Conservation (phyloP, 2,797 vertebrate genomes). For the Mormyrops boulengeri region DNA sequence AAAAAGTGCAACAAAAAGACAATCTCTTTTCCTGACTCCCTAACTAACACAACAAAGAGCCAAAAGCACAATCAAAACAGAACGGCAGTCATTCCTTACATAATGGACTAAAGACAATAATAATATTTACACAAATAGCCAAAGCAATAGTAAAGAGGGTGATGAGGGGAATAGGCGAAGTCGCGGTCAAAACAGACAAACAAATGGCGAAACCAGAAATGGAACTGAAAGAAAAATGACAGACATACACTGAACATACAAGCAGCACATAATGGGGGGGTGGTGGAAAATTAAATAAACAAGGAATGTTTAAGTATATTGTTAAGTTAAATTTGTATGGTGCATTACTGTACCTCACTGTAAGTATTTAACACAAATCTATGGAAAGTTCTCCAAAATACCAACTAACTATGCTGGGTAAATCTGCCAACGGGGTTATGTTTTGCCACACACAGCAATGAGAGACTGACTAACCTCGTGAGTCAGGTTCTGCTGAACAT, state of each 20-base stretch:
- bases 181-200: neutral
- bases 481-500: constrained; percentile 64
- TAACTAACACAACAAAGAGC: neutral
- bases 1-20: neutral
- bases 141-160: neutral
- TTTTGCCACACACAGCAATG: neutral
- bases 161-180: neutral
- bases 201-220: neutral
- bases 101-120: neutral
- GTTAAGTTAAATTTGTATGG: neutral
- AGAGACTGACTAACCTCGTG: constrained; percentile 56
- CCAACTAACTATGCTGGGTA: neutral
- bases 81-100: neutral
- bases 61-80: neutral
- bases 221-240: neutral
- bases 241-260: neutral
- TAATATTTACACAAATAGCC: neutral
- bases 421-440: neutral
- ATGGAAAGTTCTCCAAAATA: neutral
- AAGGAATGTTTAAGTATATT: neutral
- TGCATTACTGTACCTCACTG: neutral
- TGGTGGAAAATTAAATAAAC: neutral
- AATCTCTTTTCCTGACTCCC: neutral
- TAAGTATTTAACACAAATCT: neutral
- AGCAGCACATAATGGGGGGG: neutral